Evolutionary conservation across 2,113 vertebrate species (phyloP).

Genomic region (Pseudopipra pipra): DNA sequence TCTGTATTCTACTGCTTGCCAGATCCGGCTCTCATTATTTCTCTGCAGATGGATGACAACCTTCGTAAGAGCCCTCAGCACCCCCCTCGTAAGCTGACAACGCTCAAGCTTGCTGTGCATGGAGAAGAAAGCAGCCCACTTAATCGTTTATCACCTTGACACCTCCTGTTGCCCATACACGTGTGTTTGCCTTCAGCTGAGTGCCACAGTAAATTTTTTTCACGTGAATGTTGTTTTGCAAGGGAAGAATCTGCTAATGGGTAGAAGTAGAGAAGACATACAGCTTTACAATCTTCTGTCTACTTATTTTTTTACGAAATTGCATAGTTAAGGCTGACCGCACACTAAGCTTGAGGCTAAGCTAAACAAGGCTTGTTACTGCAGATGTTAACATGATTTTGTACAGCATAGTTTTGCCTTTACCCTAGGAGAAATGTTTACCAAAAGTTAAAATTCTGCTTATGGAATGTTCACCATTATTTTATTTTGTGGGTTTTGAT

Average conservation of each 20-base stretch:
- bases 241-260: not conserved
- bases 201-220: not conserved
- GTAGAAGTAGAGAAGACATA: constrained; percentile 14
- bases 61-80: constrained; percentile 96
- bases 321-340: constrained; percentile 28
- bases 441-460: constrained; percentile 43
- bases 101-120: constrained; percentile 78
- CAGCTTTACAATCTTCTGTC: not conserved
- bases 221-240: not conserved
- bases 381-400: not conserved
- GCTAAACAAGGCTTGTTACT: not conserved
- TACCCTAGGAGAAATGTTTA: constrained; percentile 44
- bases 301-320: constrained; percentile 4
- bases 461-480: constrained; percentile 34
- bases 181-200: not conserved
- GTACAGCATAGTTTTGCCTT: constrained; percentile 49
- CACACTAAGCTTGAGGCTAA: constrained; percentile 34
- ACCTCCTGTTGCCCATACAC: not conserved
- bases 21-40: constrained; percentile 63
- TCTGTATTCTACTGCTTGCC: constrained; percentile 22
- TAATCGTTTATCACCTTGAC: constrained; percentile 78
- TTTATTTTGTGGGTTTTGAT: constrained; percentile 19
- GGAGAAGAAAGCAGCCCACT: constrained; percentile 74
- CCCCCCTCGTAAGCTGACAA: constrained; percentile 83
- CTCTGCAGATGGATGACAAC: constrained; percentile 94